Base-by-base conservation (phyloP, 2,113 vertebrate species). In the Octodon degus region DNA sequence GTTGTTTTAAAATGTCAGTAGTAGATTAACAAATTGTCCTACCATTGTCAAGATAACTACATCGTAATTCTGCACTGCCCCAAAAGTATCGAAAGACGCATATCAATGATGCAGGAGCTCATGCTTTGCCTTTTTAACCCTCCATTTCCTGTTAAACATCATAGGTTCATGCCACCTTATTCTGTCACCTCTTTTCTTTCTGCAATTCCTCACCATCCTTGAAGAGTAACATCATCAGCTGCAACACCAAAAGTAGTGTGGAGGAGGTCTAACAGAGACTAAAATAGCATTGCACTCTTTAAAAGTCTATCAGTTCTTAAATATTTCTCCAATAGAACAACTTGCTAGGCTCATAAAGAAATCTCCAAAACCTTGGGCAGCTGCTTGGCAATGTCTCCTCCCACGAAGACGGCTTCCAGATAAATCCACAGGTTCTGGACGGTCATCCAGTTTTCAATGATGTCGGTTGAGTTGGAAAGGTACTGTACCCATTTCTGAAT, bases 391-490 rank as follows among this genome's bases (percentile, higher is more conserved):
- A 99, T 99, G 97, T 99, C 99, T 96, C 99, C 99, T 17, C 99
- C 99, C 82, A 99, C 99, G 98, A 99, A 99, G 86, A 99, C 99
- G 68, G 99, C 99, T 97, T 99, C 99, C 97, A 99, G 98, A 97
- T 99, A 99, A 98, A 99, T 99, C 99, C 99, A 99, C 62, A 99
- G 97, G 96, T 99, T 99, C 97, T 99, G 99, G 30, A 99, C 99
- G 0, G 98, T 99, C 99, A 99, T 99, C 99, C 99, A 99, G 98
- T 99, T 99, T 97, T 99, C 99, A 40, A 99, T 99, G 63, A 99
- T 99, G 97, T 99, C 99, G 4, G 98, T 99, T 32, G 99, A 99
- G 97, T 98, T 99, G 95, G 99, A 99, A 82, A 99, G 99, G 96
- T 99, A 98, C 68, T 99, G 99, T 63, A 99, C 99, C 99, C 99